These are phyloP conservation scores for Sandelia bainsii DNA, from an alignment of 2,797 vertebrate species.

Conservation along the genomic window DNA sequence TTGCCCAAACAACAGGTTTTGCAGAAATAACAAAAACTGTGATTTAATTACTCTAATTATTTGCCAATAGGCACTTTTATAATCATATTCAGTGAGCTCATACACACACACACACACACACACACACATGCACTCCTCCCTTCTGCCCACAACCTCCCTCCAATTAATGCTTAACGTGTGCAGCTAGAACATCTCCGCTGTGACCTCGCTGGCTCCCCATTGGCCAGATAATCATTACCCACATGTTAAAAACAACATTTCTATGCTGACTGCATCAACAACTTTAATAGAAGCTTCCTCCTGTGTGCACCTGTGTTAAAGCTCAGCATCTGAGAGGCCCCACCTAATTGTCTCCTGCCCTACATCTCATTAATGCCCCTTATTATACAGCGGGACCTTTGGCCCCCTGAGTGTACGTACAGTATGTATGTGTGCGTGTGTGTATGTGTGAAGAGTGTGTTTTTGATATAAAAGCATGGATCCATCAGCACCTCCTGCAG, in stretches of 20 bases:
- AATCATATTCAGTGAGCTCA: constrained; percentile 57
- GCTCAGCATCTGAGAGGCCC: constrained; percentile 54
- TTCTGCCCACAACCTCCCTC: constrained; percentile 35
- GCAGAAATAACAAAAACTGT: constrained; percentile 62
- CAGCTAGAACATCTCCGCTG: constrained; percentile 48
- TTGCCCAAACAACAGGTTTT: constrained; percentile 47
- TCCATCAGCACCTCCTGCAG: constrained; percentile 36
- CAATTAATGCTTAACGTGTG: constrained; percentile 64
- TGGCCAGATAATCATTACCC: constrained; percentile 60
- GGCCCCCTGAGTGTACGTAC: constrained; percentile 2
- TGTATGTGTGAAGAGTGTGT: constrained; percentile 6
- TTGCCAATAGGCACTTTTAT: constrained; percentile 68
- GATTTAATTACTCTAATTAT: constrained; percentile 75
- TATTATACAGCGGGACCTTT: constrained; percentile 61
- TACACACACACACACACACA: constrained; percentile 16
- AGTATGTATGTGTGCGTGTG: not conserved
- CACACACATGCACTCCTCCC: constrained; percentile 9
- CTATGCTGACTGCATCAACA: constrained; percentile 60
- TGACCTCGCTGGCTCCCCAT: constrained; percentile 56
- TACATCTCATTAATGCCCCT: constrained; percentile 67
- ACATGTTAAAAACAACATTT: constrained; percentile 58
- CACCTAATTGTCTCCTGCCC: constrained; percentile 66
- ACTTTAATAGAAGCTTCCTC: constrained; percentile 61
- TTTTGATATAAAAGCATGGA: constrained; percentile 32
- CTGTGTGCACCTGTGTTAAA: constrained; percentile 63